Percentiles rank a stretch among this genome's conserved stretches.
phyloP scores from a whole-genome alignment of 2,113 vertebrate species.

The Toxotes chatareus region DNA sequence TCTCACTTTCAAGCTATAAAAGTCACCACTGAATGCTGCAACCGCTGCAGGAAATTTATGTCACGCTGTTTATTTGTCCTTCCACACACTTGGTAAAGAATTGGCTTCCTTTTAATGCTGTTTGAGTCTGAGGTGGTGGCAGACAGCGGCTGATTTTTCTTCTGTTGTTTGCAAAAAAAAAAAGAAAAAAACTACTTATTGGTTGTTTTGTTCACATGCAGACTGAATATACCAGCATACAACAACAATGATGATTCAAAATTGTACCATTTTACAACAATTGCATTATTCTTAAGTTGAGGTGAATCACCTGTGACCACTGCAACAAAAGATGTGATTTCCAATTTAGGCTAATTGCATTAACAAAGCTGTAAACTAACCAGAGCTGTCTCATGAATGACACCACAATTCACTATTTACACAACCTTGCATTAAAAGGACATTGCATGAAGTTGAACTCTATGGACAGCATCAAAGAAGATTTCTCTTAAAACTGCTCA shows the following conservation, averaged over 20 bases:
- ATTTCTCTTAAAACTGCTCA: too few relatives aligned
- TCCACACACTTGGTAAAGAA: conserved; percentile 70
- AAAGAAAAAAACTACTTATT: not conserved
- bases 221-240: not conserved
- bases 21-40: conserved; percentile 76
- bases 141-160: conserved; percentile 37
- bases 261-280: too few relatives aligned
- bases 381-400: too few relatives aligned
- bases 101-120: conserved; percentile 61
- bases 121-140: conserved; percentile 37
- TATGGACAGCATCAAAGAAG: too few relatives aligned
- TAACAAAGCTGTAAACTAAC: too few relatives aligned
- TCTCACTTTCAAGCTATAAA: conserved; percentile 81
- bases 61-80: conserved; percentile 78
- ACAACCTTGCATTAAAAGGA: too few relatives aligned
- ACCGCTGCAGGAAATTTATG: conserved; percentile 75
- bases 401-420: too few relatives aligned
- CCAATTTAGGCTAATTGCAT: too few relatives aligned
- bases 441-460: too few relatives aligned
- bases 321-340: too few relatives aligned
- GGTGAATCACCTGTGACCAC: too few relatives aligned
- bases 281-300: too few relatives aligned
- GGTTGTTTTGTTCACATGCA: conserved; percentile 3
- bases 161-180: conserved; percentile 29
- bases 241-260: not conserved